phyloP scores from a whole-genome alignment of 2,888 invertebrate species.

The Nomada fucata region DNA sequence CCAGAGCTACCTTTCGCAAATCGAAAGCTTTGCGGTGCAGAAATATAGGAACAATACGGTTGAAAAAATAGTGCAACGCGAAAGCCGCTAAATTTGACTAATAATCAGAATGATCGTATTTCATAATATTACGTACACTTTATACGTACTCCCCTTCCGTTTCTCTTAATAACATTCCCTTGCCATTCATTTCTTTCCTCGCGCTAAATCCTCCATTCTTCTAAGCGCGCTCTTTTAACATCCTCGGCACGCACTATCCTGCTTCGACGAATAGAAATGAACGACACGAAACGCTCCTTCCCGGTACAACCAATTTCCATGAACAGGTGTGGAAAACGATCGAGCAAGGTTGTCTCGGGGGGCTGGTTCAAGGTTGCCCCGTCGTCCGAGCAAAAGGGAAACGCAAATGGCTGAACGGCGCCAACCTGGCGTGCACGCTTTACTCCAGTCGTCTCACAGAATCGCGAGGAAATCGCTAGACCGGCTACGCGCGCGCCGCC shows the following conservation, averaged over 20 bases:
- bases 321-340: slow-evolving; percentile 33
- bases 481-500: slow-evolving; percentile 38
- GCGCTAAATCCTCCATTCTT: neutral
- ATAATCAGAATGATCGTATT: too few relatives aligned
- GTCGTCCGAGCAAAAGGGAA: slow-evolving; percentile 25
- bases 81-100: too few relatives aligned
- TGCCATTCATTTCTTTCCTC: neutral
- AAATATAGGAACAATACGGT: too few relatives aligned
- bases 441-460: slow-evolving; percentile 32
- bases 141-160: neutral
- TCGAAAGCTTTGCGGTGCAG: too few relatives aligned
- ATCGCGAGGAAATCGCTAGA: slow-evolving; percentile 29
- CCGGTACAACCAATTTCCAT: slow-evolving; percentile 22
- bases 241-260: slow-evolving; percentile 9
- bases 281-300: slow-evolving; percentile 15
- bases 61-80: too few relatives aligned
- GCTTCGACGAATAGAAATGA: slow-evolving; percentile 38
- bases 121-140: too few relatives aligned
- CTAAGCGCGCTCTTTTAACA: neutral
- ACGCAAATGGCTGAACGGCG: slow-evolving; percentile 56
- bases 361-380: slow-evolving; percentile 48
- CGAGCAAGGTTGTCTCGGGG: slow-evolving; percentile 40
- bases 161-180: neutral
- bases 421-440: slow-evolving; percentile 58
- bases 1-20: too few relatives aligned